Evolutionary conservation across 2,888 invertebrate species (phyloP), one percentile per base, ranked within the genome.

Genomic region (Anticlea derivata): DNA sequence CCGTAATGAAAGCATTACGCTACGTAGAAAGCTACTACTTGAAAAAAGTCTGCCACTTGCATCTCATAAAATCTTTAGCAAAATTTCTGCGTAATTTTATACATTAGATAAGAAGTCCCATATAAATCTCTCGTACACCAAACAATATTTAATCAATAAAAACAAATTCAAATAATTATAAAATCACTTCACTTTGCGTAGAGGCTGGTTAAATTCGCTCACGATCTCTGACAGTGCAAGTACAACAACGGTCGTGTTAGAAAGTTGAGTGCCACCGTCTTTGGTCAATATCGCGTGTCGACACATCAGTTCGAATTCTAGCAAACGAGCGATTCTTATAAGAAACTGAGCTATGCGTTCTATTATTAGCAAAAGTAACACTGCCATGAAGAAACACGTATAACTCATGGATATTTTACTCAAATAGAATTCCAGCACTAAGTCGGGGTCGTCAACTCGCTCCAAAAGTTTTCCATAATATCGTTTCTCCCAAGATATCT

Each of bases 251-350:
- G 17, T 34, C 6, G 29, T 24, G 7, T 24, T 34, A 7, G 70
- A 68, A 2, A 61, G 51, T 39, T 67, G 55, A 1, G 61, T 60
- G 0, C 27, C 41, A 30, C 63, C 61, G 4, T 78, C 76, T 61
- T 50, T 73, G 0, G 62, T 67, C 30, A 86, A 56, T 54, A 86
- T 74, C 0, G 84, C 74, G 60, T 83, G 65, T 51, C 85, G 63
- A 49, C 85, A 86, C 86, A 83, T 85, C 0, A 83, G 33, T 53
- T 87, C 86, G 55, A 79, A 86, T 46, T 87, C 87, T 1, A 87
- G 48, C 26, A 85, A 55, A 4, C 78, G 65, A 20, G 85, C 83
- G 1, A 85, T 64, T 1, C 58, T 63, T 4, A 75, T 66, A 1
- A 75, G 45, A 31, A 72, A 74, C 8, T 75, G 63, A 11, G 66